phyloP scores from a whole-genome alignment of 2,888 invertebrate genomes.

The Altica lythri region DNA sequence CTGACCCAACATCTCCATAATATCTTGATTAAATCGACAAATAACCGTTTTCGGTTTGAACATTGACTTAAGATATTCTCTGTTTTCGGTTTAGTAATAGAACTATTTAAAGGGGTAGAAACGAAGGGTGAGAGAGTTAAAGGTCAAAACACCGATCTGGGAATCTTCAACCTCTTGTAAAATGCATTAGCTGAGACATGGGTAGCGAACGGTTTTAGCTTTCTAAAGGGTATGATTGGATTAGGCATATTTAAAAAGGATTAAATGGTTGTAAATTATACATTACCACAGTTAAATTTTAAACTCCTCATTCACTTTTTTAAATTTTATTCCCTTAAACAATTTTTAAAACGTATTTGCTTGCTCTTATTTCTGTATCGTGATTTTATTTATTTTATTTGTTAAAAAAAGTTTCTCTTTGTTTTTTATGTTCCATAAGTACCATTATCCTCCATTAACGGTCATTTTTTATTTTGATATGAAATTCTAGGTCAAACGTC shows the following conservation, averaged over 20 bases:
- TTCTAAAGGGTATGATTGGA: slow-evolving; percentile 1
- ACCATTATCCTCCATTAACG: no score
- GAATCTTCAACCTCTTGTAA: slow-evolving; percentile 43
- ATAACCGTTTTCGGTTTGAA: slow-evolving; percentile 31
- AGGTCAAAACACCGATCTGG: slow-evolving; percentile 50
- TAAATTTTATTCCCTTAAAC: background rate
- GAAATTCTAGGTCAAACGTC: no score
- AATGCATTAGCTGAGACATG: slow-evolving; percentile 43
- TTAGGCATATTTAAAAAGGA: background rate
- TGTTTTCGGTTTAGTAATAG: background rate
- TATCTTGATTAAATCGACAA: slow-evolving; percentile 40
- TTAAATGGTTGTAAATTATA: no score
- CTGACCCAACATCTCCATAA: slow-evolving; percentile 32
- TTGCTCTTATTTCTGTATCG: background rate
- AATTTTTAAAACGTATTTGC: background rate
- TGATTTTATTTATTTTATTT: no score
- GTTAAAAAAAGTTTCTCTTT: no score
- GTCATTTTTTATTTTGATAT: no score
- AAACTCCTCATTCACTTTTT: no score
- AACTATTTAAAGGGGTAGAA: background rate
- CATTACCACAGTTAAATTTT: background rate
- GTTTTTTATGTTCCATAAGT: no score
- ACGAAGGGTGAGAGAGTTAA: slow-evolving; percentile 44
- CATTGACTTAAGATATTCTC: slow-evolving; percentile 23
- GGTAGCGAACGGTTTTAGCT: slow-evolving; percentile 25